Percentiles rank a stretch among this genome's conserved stretches.
Conservation (phyloP, 2,888 invertebrate species). For the Drosophila kuntzei region DNA sequence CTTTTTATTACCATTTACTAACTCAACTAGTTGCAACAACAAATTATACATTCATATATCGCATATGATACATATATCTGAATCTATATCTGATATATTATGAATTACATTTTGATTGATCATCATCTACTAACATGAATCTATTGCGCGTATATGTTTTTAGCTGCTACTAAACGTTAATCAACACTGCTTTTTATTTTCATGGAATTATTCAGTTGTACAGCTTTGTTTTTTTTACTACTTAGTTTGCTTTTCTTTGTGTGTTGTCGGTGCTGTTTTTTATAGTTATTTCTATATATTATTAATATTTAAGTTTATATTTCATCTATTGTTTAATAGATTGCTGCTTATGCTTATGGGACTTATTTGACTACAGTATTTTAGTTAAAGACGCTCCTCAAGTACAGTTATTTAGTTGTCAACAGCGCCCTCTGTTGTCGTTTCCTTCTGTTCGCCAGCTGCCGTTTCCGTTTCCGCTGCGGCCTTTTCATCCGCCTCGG, state of each 20-base stretch:
- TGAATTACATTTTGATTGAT: constrained; percentile 40
- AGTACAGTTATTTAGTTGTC: constrained; percentile 38
- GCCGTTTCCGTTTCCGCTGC: constrained; percentile 51
- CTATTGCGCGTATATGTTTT: constrained; percentile 37
- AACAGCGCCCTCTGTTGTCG: constrained; percentile 44
- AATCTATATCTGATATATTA: constrained; percentile 21
- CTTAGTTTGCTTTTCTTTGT: constrained; percentile 13
- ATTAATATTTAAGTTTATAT: constrained; percentile 5
- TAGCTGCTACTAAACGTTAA: constrained; percentile 17
- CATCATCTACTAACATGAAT: constrained; percentile 41
- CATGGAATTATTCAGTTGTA: constrained; percentile 26
- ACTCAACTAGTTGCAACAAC: constrained; percentile 62
- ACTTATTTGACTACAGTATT: constrained; percentile 33
- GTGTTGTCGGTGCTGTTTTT: constrained; percentile 9
- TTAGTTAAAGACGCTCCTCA: constrained; percentile 29
- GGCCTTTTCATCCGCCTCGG: constrained; percentile 40
- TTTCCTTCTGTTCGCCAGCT: constrained; percentile 34
- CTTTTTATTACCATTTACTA: constrained; percentile 20
- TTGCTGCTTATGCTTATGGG: constrained; percentile 34
- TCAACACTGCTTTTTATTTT: constrained; percentile 32
- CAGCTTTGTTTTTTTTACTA: constrained; percentile 12
- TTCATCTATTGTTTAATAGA: constrained; percentile 22
- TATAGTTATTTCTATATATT: constrained; percentile 8
- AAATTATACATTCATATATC: constrained; percentile 44
- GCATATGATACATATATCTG: constrained; percentile 42